Base-by-base conservation (phyloP, 2,113 vertebrate genomes). In the Vidua chalybeata region DNA sequence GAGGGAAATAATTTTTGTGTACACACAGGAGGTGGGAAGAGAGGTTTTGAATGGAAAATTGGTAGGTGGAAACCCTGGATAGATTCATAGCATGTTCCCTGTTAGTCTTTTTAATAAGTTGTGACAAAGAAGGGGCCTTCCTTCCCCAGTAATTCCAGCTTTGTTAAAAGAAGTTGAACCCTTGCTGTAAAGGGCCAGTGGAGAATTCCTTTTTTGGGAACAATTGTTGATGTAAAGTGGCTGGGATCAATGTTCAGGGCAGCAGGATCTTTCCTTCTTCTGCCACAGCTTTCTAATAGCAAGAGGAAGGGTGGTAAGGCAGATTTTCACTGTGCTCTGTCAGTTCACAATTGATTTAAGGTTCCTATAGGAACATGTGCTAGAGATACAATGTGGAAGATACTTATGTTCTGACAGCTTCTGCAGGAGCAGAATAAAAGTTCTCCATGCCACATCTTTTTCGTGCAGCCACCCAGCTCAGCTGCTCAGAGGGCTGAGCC, bases 261-360 rank as follows among this genome's bases (percentile, higher is more conserved):
- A 93, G 69, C 56, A 45, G 56, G 64, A 91, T 84, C 77, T 67
- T 87, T 89, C 69, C 59, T 39, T 58, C 46, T 77, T 81, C 77
- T 82, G 79, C 74, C 54, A 46, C 2, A 2, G 63, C 51, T 93
- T 88, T 69, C 67, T 64, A 62, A 80, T 17, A 64, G 67, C 28
- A n/a, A 31, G 20, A 69, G 43, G 20, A 75, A 83, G 39, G 3
- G 17, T 58, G 6, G 7, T 12, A 43, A 83, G 63, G 63, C 64
- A 92, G 85, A 73, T 48, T 90, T 90, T 76, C 69, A 69, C 63
- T 66, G 71, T 90, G 31, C 21, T 72, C 58, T 90, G 75, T 79
- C 82, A 94, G 51, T 48, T 83, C 46, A 71, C 67, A 66, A 54
- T 76, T 95, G 88, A 92, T 96, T 95, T 90, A 93, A 92, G n/a